Conservation (phyloP, 2,797 vertebrate species). For the Molossus molossus region DNA sequence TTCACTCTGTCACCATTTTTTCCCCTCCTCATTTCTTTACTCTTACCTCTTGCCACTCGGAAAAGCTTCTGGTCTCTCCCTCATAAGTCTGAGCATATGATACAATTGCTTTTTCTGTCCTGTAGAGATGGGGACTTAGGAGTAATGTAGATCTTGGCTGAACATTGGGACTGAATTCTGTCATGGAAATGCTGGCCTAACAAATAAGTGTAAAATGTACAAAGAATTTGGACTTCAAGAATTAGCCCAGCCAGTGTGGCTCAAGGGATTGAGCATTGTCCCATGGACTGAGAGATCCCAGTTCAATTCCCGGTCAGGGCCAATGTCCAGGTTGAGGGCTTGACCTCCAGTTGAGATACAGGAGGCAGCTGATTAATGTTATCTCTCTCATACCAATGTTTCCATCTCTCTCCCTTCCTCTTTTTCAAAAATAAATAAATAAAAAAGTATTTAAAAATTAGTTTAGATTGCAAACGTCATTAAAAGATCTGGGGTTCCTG, state of each 20-base stretch:
- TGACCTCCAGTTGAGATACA: no score
- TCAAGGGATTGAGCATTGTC: no score
- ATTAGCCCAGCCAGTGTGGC: background rate
- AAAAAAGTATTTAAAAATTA: no score
- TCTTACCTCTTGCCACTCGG: background rate
- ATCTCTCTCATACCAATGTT: no score
- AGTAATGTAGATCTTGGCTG: background rate
- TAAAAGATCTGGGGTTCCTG: background rate
- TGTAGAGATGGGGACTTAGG: fast-evolving
- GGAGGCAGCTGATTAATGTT: no score
- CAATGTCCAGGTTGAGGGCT: no score
- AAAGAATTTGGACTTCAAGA: no score
- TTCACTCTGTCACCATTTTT: no score
- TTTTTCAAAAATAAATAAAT: no score
- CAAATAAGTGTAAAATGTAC: background rate
- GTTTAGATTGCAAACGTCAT: background rate
- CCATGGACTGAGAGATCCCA: no score
- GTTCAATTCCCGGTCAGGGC: no score
- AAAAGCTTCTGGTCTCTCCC: background rate
- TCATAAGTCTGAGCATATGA: background rate
- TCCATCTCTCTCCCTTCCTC: no score
- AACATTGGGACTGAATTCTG: background rate
- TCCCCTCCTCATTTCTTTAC: background rate
- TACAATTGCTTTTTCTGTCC: background rate
- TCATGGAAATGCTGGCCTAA: background rate